These are phyloP conservation scores for Ochropleura plecta DNA, from an alignment of 2,888 invertebrate genomes.

Conservation along the genomic window DNA sequence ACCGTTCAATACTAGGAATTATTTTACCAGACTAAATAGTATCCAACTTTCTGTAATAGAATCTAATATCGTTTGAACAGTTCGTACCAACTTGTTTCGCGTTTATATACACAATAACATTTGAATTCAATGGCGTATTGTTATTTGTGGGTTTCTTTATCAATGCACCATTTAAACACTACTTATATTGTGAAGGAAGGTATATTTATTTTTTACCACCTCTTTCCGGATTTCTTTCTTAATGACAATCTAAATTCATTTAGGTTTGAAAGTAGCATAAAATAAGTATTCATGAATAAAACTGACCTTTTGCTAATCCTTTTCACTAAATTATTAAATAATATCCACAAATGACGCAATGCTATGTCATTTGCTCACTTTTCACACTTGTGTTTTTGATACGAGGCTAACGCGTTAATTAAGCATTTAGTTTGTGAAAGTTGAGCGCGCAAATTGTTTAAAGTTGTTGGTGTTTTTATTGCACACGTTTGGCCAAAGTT, in stretches of 20 bases:
- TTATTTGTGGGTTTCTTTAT: conserved; percentile 10
- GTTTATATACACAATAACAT: conserved; percentile 40
- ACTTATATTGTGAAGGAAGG: neutral
- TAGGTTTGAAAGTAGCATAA: neutral
- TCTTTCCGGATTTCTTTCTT: neutral
- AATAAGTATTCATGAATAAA: conserved; percentile 18
- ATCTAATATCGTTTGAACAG: conserved; percentile 44
- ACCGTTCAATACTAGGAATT: conserved; percentile 33
- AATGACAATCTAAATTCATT: neutral
- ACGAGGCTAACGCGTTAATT: conserved; percentile 43
- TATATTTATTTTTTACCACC: neutral
- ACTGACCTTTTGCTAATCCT: conserved; percentile 9
- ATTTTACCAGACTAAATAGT: conserved; percentile 35
- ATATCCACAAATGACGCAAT: conserved; percentile 36
- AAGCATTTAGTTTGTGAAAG: conserved; percentile 60
- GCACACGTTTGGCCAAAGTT: conserved; percentile 64
- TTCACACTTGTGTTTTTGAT: conserved; percentile 30
- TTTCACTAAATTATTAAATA: conserved; percentile 9
- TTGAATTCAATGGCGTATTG: conserved; percentile 44
- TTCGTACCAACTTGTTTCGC: conserved; percentile 34
- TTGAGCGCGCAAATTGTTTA: conserved; percentile 52
- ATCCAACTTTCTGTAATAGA: conserved; percentile 37
- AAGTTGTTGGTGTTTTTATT: conserved; percentile 56
- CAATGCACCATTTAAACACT: conserved; percentile 24
- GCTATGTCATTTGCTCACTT: conserved; percentile 25